phyloP scores from a whole-genome alignment of 37 sponge, comb jelly and placozoan species.

The Mnemiopsis leidyi region DNA sequence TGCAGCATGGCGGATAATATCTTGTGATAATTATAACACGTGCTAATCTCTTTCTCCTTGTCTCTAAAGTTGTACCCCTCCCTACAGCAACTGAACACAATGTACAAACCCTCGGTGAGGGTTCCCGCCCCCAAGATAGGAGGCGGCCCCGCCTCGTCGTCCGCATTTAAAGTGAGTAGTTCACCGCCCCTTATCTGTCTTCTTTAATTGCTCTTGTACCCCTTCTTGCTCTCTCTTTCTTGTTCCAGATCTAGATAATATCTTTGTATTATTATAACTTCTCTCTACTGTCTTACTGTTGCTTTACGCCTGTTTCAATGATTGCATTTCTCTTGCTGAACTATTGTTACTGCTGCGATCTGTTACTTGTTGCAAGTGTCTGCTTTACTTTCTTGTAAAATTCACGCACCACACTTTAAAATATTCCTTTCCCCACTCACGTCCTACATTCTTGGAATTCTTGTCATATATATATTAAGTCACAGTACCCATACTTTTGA shows the following conservation, averaged over 20 bases:
- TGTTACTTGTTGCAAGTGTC: background rate
- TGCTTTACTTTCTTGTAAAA: background rate
- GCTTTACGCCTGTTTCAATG: background rate
- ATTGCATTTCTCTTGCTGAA: background rate
- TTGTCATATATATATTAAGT: background rate
- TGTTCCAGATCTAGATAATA: no score
- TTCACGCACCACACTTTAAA: background rate
- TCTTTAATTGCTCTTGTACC: no score
- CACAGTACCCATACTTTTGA: background rate
- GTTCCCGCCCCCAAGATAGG: conserved; percentile 17
- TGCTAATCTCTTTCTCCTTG: background rate
- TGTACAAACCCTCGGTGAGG: conserved; percentile 8
- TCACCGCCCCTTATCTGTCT: background rate
- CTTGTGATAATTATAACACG: background rate
- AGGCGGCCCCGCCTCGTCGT: background rate
- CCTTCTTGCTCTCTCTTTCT: no score
- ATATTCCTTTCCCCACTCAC: background rate
- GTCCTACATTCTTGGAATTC: background rate
- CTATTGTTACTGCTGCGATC: background rate
- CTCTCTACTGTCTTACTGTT: background rate
- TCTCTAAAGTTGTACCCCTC: background rate
- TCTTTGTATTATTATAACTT: no score
- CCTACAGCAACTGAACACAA: conserved; percentile 58
- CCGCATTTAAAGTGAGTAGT: conserved; percentile 59
- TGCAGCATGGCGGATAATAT: no score